phyloP scores from a whole-genome alignment of 2,888 invertebrate species.

The Labia minor region DNA sequence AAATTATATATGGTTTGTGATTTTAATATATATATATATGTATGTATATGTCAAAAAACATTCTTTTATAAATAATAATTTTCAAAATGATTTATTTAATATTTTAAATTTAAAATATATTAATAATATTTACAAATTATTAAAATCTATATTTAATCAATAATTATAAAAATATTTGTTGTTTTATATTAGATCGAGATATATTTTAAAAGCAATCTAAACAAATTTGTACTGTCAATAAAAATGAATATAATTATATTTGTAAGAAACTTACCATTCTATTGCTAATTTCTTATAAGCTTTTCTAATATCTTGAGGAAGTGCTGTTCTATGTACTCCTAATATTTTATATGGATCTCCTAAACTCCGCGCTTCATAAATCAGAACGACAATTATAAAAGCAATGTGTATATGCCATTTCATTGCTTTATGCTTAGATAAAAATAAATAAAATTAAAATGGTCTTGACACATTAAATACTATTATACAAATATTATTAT shows the following conservation, averaged over 20 bases:
- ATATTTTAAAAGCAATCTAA: no score
- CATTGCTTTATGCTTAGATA: constrained; percentile 20
- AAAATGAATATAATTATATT: no score
- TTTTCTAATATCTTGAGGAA: constrained; percentile 71
- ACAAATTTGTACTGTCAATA: no score
- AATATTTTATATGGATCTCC: constrained; percentile 77
- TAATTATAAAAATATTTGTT: background rate
- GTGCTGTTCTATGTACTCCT: constrained; percentile 62
- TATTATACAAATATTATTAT: background rate
- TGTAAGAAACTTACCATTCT: constrained; percentile 58
- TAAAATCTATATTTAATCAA: constrained; percentile 1
- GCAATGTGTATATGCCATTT: constrained; percentile 24
- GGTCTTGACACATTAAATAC: background rate
- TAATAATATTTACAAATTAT: background rate
- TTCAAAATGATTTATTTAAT: no score
- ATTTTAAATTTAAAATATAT: background rate
- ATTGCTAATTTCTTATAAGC: constrained; percentile 83
- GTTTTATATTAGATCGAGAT: no score
- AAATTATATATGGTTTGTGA: no score
- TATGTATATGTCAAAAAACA: no score
- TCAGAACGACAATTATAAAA: constrained; percentile 21
- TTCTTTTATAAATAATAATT: no score
- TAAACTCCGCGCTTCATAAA: constrained; percentile 32
- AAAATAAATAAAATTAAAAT: background rate
- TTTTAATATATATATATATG: no score